Conservation (phyloP, 2,797 vertebrate species). For the Helarctos malayanus region DNA sequence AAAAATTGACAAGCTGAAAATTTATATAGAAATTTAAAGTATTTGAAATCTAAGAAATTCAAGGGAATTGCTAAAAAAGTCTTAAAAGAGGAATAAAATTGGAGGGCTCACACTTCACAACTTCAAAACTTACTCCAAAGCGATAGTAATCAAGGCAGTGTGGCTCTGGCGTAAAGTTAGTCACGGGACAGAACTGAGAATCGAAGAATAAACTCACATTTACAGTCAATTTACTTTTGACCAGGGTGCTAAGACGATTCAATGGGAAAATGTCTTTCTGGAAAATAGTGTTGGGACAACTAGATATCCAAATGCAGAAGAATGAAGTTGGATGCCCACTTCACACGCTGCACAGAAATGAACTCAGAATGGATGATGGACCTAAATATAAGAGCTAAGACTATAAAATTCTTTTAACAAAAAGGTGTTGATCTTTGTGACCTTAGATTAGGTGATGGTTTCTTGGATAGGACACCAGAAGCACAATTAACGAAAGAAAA, state of each 20-base stretch:
- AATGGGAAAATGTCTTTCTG: not conserved
- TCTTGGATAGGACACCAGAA: not conserved
- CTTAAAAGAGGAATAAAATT: not conserved
- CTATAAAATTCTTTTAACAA: not conserved
- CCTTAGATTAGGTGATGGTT: not conserved
- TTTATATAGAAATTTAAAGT: not conserved
- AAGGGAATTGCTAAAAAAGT: not conserved
- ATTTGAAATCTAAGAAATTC: not conserved
- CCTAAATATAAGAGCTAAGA: not conserved
- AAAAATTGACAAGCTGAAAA: not conserved
- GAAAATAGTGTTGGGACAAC: not conserved
- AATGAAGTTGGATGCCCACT: not conserved
- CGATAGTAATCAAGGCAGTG: not conserved
- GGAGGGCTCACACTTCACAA: not conserved
- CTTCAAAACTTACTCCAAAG: not conserved
- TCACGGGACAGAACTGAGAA: not conserved
- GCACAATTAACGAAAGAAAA: not conserved
- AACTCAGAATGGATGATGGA: not conserved
- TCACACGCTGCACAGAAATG: not conserved
- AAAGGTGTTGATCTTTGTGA: not conserved
- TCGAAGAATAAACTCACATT: not conserved
- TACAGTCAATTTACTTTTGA: not conserved
- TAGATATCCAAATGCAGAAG: not conserved
- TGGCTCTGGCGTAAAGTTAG: not conserved
- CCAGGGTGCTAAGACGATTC: not conserved